Conservation (phyloP, 2,113 vertebrate genomes). For the Jacana jacana region DNA sequence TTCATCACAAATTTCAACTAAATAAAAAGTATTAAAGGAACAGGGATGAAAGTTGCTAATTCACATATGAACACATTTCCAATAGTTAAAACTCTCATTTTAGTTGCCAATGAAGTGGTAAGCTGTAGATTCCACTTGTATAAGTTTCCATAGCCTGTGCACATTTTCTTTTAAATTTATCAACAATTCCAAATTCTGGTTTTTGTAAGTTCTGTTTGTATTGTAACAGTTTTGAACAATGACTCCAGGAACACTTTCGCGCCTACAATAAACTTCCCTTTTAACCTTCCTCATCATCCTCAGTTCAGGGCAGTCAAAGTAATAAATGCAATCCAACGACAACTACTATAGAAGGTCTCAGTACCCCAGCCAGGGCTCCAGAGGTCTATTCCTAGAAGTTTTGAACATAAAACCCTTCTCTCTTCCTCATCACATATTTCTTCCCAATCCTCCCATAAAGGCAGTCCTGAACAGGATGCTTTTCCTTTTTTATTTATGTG, state of each 20-base stretch:
- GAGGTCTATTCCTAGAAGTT: background rate
- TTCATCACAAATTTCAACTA: background rate
- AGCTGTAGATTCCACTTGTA: background rate
- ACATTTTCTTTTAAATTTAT: background rate
- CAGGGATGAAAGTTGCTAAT: background rate
- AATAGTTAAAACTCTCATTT: background rate
- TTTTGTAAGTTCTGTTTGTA: background rate
- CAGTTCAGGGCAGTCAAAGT: background rate
- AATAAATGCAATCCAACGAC: background rate
- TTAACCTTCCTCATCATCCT: background rate
- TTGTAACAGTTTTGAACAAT: background rate
- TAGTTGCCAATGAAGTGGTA: background rate
- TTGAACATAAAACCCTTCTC: background rate
- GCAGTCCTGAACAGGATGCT: conserved; percentile 39
- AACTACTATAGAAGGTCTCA: background rate
- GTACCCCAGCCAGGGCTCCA: background rate
- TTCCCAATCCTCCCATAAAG: background rate
- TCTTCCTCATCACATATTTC: conserved; percentile 26
- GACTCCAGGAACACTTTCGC: background rate
- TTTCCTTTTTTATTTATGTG: conserved; percentile 55
- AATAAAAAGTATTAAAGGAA: background rate
- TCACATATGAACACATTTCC: background rate
- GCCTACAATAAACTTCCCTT: background rate
- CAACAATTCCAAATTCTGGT: background rate
- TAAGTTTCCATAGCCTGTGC: background rate